Conservation (phyloP, 1,140 invertebrate species). For the Atta texana region DNA sequence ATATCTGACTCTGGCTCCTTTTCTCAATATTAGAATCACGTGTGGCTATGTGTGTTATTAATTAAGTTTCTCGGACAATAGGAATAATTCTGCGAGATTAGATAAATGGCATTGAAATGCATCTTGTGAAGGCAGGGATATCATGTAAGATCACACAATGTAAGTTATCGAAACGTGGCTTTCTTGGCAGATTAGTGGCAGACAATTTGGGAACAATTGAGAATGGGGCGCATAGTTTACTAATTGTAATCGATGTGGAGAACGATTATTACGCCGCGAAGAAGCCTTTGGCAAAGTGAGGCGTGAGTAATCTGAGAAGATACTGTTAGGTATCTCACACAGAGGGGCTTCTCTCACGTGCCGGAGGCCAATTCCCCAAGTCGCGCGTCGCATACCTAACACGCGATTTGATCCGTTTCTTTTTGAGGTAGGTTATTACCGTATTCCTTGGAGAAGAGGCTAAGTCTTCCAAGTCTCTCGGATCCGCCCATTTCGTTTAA, state of each 20-base stretch:
- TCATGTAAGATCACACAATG: neutral
- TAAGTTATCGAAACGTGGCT: slow-evolving; percentile 5
- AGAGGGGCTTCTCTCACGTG: slow-evolving; percentile 31
- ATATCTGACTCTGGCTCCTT: neutral
- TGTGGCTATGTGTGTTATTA: neutral
- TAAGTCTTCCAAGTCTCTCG: neutral
- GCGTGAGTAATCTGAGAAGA: slow-evolving; percentile 40
- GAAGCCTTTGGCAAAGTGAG: neutral
- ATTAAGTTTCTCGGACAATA: slow-evolving; percentile 22
- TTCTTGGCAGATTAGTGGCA: neutral
- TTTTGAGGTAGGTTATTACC: slow-evolving; percentile 51
- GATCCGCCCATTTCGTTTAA: slow-evolving; percentile 19
- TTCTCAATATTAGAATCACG: neutral
- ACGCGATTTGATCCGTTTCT: slow-evolving; percentile 53
- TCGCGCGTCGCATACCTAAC: slow-evolving; percentile 32
- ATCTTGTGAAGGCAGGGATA: neutral
- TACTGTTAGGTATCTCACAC: slow-evolving; percentile 53
- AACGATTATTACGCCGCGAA: slow-evolving; percentile 33
- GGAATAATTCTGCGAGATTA: neutral
- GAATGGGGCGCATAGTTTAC: slow-evolving; percentile 16
- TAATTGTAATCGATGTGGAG: slow-evolving; percentile 38
- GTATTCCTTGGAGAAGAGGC: slow-evolving; percentile 21
- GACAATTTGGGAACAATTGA: slow-evolving; percentile 39
- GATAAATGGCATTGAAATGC: neutral
- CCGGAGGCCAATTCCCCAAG: slow-evolving; percentile 33